phyloP scores from a whole-genome alignment of 2,113 vertebrate species.

The Xyliphius kryptos region DNA sequence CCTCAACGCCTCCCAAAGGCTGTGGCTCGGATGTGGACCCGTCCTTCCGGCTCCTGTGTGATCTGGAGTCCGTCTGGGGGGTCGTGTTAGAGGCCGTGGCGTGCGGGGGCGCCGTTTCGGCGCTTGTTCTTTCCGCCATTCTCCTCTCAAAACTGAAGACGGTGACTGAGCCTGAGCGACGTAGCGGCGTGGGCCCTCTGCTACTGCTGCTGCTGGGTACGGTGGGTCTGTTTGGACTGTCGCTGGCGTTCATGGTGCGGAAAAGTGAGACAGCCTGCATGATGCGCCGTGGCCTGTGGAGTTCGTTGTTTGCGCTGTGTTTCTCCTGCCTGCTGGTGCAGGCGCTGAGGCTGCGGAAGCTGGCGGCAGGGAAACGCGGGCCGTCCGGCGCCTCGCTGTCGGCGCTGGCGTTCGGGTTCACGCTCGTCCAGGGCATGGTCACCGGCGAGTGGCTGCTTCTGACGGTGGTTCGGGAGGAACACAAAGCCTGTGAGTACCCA shows the following conservation, averaged over 20 bases:
- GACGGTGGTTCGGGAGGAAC: conserved; percentile 80
- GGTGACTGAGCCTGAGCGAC: conserved; percentile 81
- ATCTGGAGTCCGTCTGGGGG: conserved; percentile 93
- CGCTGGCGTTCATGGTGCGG: conserved; percentile 86
- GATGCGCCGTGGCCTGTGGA: conserved; percentile 84
- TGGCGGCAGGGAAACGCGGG: conserved; percentile 75
- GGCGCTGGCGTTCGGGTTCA: conserved; percentile 73
- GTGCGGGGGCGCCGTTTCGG: conserved; percentile 76
- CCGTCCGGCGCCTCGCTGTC: conserved; percentile 77
- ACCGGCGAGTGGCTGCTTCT: conserved; percentile 88
- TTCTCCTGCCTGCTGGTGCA: conserved; percentile 91
- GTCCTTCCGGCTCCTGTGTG: conserved; percentile 82
- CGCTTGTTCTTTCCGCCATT: conserved; percentile 74
- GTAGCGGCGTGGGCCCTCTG: conserved; percentile 77
- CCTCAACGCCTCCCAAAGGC: conserved; percentile 68
- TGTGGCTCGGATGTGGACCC: conserved; percentile 80
- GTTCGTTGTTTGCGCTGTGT: conserved; percentile 86
- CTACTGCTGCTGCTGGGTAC: conserved; percentile 86
- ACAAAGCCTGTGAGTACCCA: conserved; percentile 81
- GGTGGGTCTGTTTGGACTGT: conserved; percentile 83
- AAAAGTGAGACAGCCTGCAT: conserved; percentile 80
- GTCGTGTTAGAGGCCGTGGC: conserved; percentile 89
- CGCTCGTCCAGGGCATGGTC: conserved; percentile 88
- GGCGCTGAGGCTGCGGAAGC: conserved; percentile 75
- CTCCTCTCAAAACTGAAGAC: conserved; percentile 77